phyloP scores from a whole-genome alignment of 2,888 invertebrate species.

The Thecocarcelia acutangulata region DNA sequence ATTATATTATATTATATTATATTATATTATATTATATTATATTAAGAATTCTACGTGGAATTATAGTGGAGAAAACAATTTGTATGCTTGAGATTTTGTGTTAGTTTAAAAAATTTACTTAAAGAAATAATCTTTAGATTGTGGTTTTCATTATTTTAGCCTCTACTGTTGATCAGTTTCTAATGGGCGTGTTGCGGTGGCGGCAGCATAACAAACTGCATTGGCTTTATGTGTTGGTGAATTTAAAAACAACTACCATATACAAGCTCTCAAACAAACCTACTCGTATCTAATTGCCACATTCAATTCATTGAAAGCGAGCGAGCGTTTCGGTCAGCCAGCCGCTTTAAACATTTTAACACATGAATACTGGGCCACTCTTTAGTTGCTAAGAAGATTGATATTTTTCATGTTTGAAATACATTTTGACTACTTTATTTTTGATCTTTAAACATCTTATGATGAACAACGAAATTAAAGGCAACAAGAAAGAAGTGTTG shows the following conservation, averaged over 20 bases:
- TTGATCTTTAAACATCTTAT: slow-evolving; percentile 26
- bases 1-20: too few relatives aligned
- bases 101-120: too few relatives aligned
- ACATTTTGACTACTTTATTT: slow-evolving; percentile 62
- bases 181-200: slow-evolving; percentile 61
- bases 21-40: too few relatives aligned
- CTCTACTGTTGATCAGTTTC: slow-evolving; percentile 30
- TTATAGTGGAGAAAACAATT: too few relatives aligned
- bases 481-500: slow-evolving; percentile 26
- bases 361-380: slow-evolving; percentile 15
- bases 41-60: too few relatives aligned
- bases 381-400: slow-evolving; percentile 53
- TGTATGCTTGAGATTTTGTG: too few relatives aligned
- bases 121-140: too few relatives aligned
- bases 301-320: slow-evolving; percentile 9
- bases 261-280: not conserved
- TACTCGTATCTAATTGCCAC: slow-evolving; percentile 16
- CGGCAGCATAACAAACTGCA: slow-evolving; percentile 49
- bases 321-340: not conserved
- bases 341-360: slow-evolving; percentile 43
- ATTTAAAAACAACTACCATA: not conserved
- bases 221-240: not conserved
- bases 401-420: slow-evolving; percentile 60
- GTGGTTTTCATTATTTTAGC: not conserved
- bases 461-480: slow-evolving; percentile 28